These are phyloP conservation scores for Watsonalla cultraria DNA, from an alignment of 2,888 invertebrate species.

Conservation along the genomic window DNA sequence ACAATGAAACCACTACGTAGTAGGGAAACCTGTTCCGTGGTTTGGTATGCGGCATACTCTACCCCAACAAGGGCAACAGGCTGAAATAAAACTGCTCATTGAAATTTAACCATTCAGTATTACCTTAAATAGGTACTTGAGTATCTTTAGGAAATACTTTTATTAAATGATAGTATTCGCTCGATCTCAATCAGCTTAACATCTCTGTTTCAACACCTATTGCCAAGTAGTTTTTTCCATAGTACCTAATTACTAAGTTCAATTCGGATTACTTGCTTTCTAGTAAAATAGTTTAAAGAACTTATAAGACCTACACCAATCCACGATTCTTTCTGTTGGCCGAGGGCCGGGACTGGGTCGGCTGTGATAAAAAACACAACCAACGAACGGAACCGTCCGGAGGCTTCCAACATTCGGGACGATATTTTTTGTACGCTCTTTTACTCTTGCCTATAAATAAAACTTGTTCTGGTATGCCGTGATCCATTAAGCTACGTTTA, in stretches of 20 bases:
- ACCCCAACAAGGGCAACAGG: conserved; percentile 31
- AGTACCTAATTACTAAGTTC: too few relatives aligned
- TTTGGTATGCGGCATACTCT: conserved; percentile 60
- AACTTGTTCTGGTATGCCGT: conserved; percentile 48
- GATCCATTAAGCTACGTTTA: conserved; percentile 32
- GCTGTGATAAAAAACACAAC: conserved; percentile 46
- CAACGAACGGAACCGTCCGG: conserved; percentile 45
- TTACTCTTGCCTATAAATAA: conserved; percentile 58
- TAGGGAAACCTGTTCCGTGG: conserved; percentile 69
- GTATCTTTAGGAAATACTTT: too few relatives aligned
- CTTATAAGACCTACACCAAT: conserved; percentile 60
- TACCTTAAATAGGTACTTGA: too few relatives aligned
- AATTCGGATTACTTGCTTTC: neutral
- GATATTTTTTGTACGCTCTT: conserved; percentile 57
- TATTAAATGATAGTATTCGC: too few relatives aligned
- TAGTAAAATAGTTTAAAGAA: too few relatives aligned
- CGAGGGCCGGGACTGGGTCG: conserved; percentile 32
- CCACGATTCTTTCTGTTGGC: conserved; percentile 34
- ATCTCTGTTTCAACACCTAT: too few relatives aligned
- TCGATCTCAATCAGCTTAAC: too few relatives aligned
- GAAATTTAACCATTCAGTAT: neutral
- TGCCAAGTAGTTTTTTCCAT: too few relatives aligned
- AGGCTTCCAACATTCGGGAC: conserved; percentile 62
- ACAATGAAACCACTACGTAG: conserved; percentile 69
- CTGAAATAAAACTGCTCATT: conserved; percentile 8